These are phyloP conservation scores for Chrysochloris asiatica DNA, from an alignment of 2,113 vertebrate species.

Conservation along the genomic window DNA sequence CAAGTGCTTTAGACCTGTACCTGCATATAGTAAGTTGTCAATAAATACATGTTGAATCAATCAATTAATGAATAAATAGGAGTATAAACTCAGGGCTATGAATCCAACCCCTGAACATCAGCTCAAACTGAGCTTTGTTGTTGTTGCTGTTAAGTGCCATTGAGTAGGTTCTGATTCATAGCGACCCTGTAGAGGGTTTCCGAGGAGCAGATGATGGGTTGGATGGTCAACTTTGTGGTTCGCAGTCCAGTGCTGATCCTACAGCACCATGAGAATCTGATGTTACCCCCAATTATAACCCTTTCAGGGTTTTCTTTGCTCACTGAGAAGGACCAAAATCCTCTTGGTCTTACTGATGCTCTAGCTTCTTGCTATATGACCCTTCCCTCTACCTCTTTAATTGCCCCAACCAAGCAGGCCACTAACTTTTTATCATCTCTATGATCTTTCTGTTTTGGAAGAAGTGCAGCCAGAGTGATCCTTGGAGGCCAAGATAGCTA, in stretches of 20 bases:
- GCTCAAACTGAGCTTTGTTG: neutral
- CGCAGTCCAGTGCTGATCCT: too few relatives aligned
- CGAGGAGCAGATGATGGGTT: too few relatives aligned
- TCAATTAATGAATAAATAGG: neutral
- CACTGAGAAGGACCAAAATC: neutral
- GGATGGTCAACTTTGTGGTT: too few relatives aligned
- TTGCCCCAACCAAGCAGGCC: neutral
- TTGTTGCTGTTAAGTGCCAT: too few relatives aligned
- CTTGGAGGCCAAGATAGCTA: too few relatives aligned
- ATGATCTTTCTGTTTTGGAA: neutral
- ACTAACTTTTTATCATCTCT: neutral
- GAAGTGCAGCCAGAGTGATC: too few relatives aligned
- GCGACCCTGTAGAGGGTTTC: too few relatives aligned
- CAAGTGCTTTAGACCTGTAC: too few relatives aligned
- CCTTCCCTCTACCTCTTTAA: accelerated
- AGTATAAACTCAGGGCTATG: neutral
- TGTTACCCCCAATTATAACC: too few relatives aligned
- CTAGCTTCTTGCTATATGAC: neutral
- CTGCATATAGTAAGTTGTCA: neutral
- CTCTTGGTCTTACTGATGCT: neutral
- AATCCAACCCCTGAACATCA: neutral
- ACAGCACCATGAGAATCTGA: too few relatives aligned
- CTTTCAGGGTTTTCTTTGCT: neutral
- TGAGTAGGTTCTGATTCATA: too few relatives aligned
- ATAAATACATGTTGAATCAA: neutral